Evolutionary conservation across 2,888 invertebrate species (phyloP).

Genomic region (Caenorhabditis plicata): DNA sequence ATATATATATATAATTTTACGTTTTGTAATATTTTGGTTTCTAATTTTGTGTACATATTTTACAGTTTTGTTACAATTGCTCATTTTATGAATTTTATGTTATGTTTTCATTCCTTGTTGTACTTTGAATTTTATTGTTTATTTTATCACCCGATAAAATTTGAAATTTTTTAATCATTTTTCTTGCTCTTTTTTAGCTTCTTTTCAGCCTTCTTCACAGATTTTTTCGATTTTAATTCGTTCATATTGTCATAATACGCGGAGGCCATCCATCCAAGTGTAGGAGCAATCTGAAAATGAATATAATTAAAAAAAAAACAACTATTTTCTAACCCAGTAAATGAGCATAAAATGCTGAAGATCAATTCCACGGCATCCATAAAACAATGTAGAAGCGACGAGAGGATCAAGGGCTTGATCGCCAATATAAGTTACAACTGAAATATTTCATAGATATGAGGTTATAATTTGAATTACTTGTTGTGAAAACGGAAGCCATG

Average conservation of each 20-base stretch:
- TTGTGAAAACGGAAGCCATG: constrained; percentile 28
- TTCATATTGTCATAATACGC: constrained; percentile 21
- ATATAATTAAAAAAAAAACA: neutral
- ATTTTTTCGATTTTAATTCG: constrained; percentile 5
- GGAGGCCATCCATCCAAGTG: constrained; percentile 38
- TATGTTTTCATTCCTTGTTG: constrained; percentile 5
- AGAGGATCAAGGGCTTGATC: constrained; percentile 43
- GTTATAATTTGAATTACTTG: constrained; percentile 6
- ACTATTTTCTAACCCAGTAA: constrained; percentile 41
- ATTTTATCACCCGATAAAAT: constrained; percentile 3
- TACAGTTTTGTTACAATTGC: constrained; percentile 11
- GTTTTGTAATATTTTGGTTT: neutral
- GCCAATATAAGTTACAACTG: constrained; percentile 38
- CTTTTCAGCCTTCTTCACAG: constrained; percentile 9
- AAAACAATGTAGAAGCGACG: constrained; percentile 40
- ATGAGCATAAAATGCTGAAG: constrained; percentile 39
- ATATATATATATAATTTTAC: neutral
- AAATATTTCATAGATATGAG: constrained; percentile 1
- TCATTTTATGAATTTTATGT: neutral
- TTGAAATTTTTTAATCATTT: no score
- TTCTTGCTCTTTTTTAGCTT: no score
- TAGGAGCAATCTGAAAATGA: constrained; percentile 29
- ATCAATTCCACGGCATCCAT: constrained; percentile 35
- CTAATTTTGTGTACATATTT: constrained; percentile 1
- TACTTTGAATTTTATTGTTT: neutral